phyloP scores from a whole-genome alignment of 2,797 vertebrate genomes.

The Anisognathus igniventris region DNA sequence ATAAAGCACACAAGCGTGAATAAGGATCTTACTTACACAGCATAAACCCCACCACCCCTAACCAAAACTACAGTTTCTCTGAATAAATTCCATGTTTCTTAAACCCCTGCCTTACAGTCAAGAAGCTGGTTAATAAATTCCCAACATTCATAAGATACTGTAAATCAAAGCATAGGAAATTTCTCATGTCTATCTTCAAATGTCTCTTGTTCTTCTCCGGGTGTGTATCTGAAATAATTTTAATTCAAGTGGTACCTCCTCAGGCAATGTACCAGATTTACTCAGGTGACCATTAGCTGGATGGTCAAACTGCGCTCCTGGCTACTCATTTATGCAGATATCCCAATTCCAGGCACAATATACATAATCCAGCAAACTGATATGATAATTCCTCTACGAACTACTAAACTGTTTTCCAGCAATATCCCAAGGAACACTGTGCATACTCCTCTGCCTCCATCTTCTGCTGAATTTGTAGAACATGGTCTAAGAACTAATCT shows the following conservation, averaged over 20 bases:
- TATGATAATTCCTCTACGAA: background rate
- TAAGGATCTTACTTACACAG: background rate
- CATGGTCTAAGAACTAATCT: background rate
- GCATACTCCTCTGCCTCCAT: background rate
- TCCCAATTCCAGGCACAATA: background rate
- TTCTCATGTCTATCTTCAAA: background rate
- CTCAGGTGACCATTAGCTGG: background rate
- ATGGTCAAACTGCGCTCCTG: background rate
- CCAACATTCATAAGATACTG: background rate
- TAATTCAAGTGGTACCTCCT: background rate
- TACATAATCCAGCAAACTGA: background rate
- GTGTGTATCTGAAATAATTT: background rate
- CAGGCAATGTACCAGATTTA: background rate
- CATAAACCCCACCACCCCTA: background rate
- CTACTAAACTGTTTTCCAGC: background rate
- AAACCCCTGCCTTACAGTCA: background rate
- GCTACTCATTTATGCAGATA: background rate
- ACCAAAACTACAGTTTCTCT: background rate
- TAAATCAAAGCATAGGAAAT: background rate
- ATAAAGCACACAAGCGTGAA: rapidly evolving
- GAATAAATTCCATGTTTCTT: background rate
- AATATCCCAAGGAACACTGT: background rate
- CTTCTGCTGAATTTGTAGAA: background rate
- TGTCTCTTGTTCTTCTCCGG: background rate
- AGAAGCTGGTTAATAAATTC: background rate